Conservation (phyloP, 1,140 invertebrate genomes). For the Bacillus rossius region DNA sequence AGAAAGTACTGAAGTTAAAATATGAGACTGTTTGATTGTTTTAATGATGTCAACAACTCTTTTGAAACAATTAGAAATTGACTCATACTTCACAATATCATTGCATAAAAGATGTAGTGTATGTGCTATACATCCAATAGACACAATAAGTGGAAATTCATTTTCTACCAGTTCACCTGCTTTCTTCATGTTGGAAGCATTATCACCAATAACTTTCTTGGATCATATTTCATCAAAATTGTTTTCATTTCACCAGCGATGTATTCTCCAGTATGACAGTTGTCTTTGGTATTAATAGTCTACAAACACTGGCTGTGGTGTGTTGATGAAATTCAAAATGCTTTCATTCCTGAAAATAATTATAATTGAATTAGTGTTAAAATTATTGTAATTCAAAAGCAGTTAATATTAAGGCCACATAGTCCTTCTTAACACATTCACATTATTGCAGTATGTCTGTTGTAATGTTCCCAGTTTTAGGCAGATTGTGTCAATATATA, state of each 20-base stretch:
- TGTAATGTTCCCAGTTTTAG: too few relatives aligned
- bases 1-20: not conserved
- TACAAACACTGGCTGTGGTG: slow-evolving; percentile 31
- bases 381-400: too few relatives aligned
- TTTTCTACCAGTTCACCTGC: slow-evolving; percentile 22
- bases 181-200: slow-evolving; percentile 27
- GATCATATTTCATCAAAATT: slow-evolving; percentile 28
- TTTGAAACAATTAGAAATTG: not conserved
- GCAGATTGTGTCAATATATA: too few relatives aligned
- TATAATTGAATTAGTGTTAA: too few relatives aligned
- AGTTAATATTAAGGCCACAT: too few relatives aligned
- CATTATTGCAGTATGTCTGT: too few relatives aligned
- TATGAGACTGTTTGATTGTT: not conserved
- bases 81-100: not conserved
- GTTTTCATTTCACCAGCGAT: slow-evolving; percentile 24
- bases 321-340: slow-evolving; percentile 31
- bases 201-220: slow-evolving; percentile 30
- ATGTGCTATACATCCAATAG: not conserved
- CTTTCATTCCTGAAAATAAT: too few relatives aligned
- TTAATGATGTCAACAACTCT: not conserved
- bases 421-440: too few relatives aligned
- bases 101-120: slow-evolving; percentile 1
- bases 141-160: not conserved
- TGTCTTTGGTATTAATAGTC: slow-evolving; percentile 22
- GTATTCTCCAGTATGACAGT: slow-evolving; percentile 26